Conservation (phyloP, 2,888 invertebrate species). For the Parnassius apollo region DNA sequence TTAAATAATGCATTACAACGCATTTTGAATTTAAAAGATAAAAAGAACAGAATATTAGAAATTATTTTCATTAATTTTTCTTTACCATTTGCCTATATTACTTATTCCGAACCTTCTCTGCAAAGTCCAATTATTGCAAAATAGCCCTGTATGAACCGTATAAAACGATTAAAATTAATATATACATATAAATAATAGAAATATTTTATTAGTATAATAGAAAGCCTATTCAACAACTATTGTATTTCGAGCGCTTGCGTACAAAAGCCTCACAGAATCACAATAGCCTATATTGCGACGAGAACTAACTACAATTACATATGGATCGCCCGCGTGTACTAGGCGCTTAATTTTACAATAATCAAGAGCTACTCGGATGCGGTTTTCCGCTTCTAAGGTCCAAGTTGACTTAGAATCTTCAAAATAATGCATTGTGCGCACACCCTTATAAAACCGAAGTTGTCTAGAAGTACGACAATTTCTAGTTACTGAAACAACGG, state of each 20-base stretch:
- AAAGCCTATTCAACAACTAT: conserved; percentile 11
- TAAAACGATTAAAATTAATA: too few relatives aligned
- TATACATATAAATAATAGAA: too few relatives aligned
- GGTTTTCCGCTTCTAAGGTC: conserved; percentile 60
- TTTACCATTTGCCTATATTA: too few relatives aligned
- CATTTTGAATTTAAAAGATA: too few relatives aligned
- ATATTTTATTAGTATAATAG: too few relatives aligned
- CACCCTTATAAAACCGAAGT: conserved; percentile 73
- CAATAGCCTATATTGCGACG: conserved; percentile 69
- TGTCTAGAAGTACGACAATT: conserved; percentile 85
- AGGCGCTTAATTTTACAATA: conserved; percentile 72
- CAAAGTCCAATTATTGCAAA: too few relatives aligned
- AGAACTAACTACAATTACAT: conserved; percentile 63
- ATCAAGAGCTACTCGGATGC: conserved; percentile 63
- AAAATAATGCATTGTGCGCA: conserved; percentile 78
- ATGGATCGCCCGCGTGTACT: conserved; percentile 65
- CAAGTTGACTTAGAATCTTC: conserved; percentile 56
- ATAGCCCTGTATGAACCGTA: too few relatives aligned
- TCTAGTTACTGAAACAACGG: conserved; percentile 87
- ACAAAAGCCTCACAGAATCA: conserved; percentile 63
- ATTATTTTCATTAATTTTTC: too few relatives aligned
- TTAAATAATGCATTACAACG: too few relatives aligned
- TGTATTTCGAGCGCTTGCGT: conserved; percentile 62
- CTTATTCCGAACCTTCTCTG: too few relatives aligned
- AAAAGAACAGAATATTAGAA: too few relatives aligned